A percentile compares a stretch with the other conserved stretches of the same genome.
phyloP scores from a whole-genome alignment of 2,888 invertebrate genomes.

The Arenicola marina region DNA sequence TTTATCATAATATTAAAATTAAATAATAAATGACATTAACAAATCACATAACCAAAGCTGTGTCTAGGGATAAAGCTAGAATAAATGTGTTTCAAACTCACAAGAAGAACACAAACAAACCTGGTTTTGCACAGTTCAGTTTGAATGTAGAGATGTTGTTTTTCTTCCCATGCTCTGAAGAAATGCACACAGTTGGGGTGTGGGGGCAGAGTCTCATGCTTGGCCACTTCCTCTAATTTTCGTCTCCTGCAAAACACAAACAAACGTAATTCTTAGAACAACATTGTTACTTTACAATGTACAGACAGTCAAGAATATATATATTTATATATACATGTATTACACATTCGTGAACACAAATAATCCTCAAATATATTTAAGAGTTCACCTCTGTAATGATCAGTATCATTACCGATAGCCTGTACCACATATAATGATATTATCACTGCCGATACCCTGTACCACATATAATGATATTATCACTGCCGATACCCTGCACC shows the following conservation, averaged over 20 bases:
- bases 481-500: too few relatives aligned
- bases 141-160: conserved; percentile 71
- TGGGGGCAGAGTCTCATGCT: conserved; percentile 71
- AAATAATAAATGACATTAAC: too few relatives aligned
- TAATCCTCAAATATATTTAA: too few relatives aligned
- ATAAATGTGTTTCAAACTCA: neutral
- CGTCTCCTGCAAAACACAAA: conserved; percentile 62
- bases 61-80: neutral
- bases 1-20: too few relatives aligned
- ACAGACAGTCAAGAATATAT: neutral
- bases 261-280: too few relatives aligned
- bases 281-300: neutral
- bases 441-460: too few relatives aligned
- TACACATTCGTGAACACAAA: too few relatives aligned
- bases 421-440: too few relatives aligned
- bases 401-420: too few relatives aligned
- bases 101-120: conserved; percentile 31
- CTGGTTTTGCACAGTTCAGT: conserved; percentile 73
- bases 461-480: too few relatives aligned
- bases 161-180: conserved; percentile 76
- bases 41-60: neutral
- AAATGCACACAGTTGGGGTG: conserved; percentile 73
- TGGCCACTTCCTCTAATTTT: conserved; percentile 71
- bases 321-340: too few relatives aligned
- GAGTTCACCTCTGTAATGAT: too few relatives aligned